Conservation (phyloP, 2,113 vertebrate genomes). For the Eretmochelys imbricata region DNA sequence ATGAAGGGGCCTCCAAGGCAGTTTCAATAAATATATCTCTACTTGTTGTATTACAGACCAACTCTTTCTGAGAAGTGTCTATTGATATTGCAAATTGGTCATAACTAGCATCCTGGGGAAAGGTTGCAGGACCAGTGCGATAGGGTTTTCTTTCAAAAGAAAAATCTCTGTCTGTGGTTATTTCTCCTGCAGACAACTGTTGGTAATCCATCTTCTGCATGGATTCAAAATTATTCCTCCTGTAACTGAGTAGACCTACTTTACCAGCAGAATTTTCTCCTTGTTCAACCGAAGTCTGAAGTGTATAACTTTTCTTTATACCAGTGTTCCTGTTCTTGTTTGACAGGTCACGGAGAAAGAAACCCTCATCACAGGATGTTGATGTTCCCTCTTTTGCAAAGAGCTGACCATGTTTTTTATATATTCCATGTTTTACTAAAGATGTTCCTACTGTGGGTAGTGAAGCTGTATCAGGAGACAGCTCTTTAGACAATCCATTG, state of each 20-base stretch:
- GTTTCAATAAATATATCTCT: slow-evolving; percentile 76
- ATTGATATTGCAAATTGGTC: slow-evolving; percentile 53
- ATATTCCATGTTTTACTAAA: background rate
- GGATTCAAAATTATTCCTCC: background rate
- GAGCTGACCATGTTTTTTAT: slow-evolving; percentile 16
- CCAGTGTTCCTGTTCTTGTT: background rate
- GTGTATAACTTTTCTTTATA: background rate
- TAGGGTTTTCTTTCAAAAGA: slow-evolving; percentile 25
- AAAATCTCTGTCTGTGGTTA: background rate
- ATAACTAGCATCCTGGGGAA: background rate
- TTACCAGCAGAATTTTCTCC: background rate
- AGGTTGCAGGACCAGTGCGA: background rate
- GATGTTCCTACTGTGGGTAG: background rate
- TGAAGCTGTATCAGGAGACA: background rate
- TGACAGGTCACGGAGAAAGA: slow-evolving; percentile 53
- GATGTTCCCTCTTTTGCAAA: slow-evolving; percentile 15
- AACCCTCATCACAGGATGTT: slow-evolving; percentile 36
- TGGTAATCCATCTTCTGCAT: slow-evolving; percentile 37
- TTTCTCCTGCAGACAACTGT: background rate
- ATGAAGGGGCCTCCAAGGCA: slow-evolving; percentile 64
- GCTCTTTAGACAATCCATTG: background rate
- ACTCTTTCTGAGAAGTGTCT: slow-evolving; percentile 54
- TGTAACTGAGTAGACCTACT: background rate
- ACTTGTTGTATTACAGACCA: slow-evolving; percentile 70
- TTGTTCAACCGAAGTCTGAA: slow-evolving; percentile 15